Evolutionary conservation across 2,888 invertebrate genomes (phyloP), one percentile per base, ranked within the genome.

Genomic region (Caenorhabditis virilis): DNA sequence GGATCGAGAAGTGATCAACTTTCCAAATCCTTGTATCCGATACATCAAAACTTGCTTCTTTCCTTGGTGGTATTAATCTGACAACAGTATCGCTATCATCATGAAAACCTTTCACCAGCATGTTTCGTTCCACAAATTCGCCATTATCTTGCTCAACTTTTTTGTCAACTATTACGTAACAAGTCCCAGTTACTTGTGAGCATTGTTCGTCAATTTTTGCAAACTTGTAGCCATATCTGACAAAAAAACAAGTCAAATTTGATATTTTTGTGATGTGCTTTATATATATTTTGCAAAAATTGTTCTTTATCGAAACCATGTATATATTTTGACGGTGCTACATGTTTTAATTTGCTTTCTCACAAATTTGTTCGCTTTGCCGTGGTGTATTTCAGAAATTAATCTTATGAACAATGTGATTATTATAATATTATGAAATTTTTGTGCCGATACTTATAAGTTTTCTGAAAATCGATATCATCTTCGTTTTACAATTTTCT

Each of bases 31-130:
- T 43, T 15, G 69, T 66, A 35, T 72, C 72, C 18, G 72, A 72
- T 7, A 30, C 58, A 7, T 72, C 66, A 26, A 72, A 72, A 5
- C 60, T 57, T 46, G 30, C 45, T 0, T 54, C 63, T 57, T 26
- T 50, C n/a, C n/a, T n/a, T 23, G 71, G 76, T 0, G 74, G 61
- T 26, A 69, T 67, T 9, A 77, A 47, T 33, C 54, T 33, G 5
- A 72, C 65, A 25, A 70, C 58, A 2, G 76, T 73, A 41, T 77
- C 77, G 42, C 65, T 69, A 41, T 76, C 76, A 13, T 70, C 63
- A 16, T 70, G 72, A 41, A 73, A 72, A 2, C 76, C 77, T 23
- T 76, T 56, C 33, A 72, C 52, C 35, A 66, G 48, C 39, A 74
- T 63, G 43, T 68, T 72, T 39, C 77, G 57, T 36, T 67, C 65